Percentiles rank a stretch among this genome's conserved stretches.
Conservation (phyloP, 2,113 vertebrate species). For the Notarius lentiginosus region DNA sequence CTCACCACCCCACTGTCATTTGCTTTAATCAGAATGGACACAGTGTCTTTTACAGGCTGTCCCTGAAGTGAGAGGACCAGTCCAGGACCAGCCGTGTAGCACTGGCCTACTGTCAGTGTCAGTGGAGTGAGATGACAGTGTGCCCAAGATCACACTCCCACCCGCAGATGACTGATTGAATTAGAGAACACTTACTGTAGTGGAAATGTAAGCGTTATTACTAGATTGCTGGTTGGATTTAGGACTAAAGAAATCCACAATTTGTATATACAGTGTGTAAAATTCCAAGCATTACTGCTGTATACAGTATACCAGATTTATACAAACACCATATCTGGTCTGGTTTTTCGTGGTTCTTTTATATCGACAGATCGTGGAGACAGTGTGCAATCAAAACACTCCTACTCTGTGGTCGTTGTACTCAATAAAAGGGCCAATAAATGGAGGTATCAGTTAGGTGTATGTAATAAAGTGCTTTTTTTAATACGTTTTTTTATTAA, state of each 20-base stretch:
- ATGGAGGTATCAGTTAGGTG: not conserved
- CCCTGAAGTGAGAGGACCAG: slow-evolving; percentile 77
- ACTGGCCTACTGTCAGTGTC: slow-evolving; percentile 33
- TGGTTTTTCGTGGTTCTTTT: not conserved
- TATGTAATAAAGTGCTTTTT: not conserved
- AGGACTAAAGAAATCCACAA: not conserved
- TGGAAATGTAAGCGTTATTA: not conserved
- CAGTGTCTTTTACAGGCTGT: slow-evolving; percentile 69
- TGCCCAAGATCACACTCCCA: slow-evolving; percentile 33
- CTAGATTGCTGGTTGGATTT: not conserved
- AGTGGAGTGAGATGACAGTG: slow-evolving; percentile 31
- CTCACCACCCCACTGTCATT: slow-evolving; percentile 49
- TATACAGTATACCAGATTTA: not conserved
- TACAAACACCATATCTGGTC: not conserved
- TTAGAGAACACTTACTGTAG: slow-evolving; percentile 2
- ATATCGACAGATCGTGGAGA: not conserved
- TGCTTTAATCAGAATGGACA: slow-evolving; percentile 77
- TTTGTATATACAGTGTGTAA: not conserved
- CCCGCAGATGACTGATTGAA: not conserved
- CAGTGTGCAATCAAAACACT: not conserved
- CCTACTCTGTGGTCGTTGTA: not conserved
- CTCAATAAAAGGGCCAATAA: not conserved
- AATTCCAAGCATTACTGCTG: not conserved
- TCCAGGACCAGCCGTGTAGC: slow-evolving; percentile 71
- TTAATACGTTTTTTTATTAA: not conserved